These are phyloP conservation scores for Sipha maydis DNA, from an alignment of 2,888 invertebrate genomes.

Conservation along the genomic window DNA sequence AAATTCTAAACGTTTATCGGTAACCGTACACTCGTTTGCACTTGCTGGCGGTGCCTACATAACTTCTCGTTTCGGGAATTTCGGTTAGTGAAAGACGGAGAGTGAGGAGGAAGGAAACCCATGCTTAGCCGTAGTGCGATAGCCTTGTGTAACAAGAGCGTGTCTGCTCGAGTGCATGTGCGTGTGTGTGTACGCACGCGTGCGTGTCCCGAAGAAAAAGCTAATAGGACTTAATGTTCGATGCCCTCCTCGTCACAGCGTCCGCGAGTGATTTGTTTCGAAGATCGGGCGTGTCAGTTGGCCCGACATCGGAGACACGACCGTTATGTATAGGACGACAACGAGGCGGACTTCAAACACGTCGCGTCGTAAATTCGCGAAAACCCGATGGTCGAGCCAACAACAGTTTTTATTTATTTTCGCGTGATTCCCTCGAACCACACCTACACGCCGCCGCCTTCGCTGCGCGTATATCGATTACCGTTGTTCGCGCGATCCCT, in stretches of 20 bases:
- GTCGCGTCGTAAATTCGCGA: constrained; percentile 26
- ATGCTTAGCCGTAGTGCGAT: background rate
- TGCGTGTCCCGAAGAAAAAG: background rate
- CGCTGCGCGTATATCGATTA: background rate
- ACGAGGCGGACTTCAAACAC: constrained; percentile 15
- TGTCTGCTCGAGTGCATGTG: too few species aligned
- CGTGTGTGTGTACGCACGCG: background rate
- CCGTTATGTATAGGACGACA: background rate
- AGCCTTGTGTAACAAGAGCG: background rate
- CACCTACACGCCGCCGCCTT: too few species aligned
- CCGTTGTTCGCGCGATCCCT: background rate
- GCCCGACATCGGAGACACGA: constrained; percentile 7
- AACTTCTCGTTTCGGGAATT: background rate
- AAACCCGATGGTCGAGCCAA: background rate
- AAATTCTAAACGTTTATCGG: constrained; percentile 7
- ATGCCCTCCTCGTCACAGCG: too few species aligned
- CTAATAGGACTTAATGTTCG: background rate
- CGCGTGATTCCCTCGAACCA: background rate
- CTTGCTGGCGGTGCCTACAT: background rate
- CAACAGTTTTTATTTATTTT: constrained; percentile 8
- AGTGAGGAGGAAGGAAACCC: background rate
- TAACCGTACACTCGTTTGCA: constrained; percentile 6
- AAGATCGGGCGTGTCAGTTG: constrained; percentile 7
- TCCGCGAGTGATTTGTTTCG: constrained; percentile 15
- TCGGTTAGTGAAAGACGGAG: too few species aligned